Evolutionary conservation across 2,888 invertebrate genomes (phyloP), one percentile per base, ranked within the genome.

Genomic region (Leptopilina myrica): DNA sequence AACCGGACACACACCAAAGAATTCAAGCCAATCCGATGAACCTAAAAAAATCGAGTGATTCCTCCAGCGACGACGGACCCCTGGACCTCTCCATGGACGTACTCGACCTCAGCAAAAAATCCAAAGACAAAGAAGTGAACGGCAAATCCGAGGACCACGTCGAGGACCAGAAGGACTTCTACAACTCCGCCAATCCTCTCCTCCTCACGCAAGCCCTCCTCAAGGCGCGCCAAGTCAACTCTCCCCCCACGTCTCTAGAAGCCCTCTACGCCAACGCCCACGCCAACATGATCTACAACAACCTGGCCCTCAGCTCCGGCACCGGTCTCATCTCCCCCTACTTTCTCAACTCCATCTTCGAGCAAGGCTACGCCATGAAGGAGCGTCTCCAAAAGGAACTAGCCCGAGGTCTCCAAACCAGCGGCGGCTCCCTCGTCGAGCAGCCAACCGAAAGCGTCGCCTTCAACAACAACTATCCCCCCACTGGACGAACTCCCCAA

Each of bases 51-150:
- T 76, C 78, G 9, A 75, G 76, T 65, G 49, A 77, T 64, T 80
- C 79, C 33, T 78, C 78, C 1, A 84, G 83, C 46, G 90, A 91
- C 20, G 92, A 92, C 81, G 91, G 94, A 40, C 95, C 96, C 0
- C 93, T 96, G 78, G 96, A 97, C 91, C 93, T 96, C 43, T 95
- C 95, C 78, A 96, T 95, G 92, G 96, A 96, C 90, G 97, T 96
- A 5, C 93, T 97, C 67, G 97, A 97, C 92, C 93, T 97, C 82
- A 97, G 97, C 89, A 96, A 96, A 89, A 97, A 97, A 92, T 86
- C 90, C 8, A 86, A 86, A 62, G 83, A 85, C 11, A 86, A 76
- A 7, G 86, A 85, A 53, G 26, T 80, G 9, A 86, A 86, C n/a
- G 87, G 87, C 0, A 86, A 88, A 9, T 83, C 86, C 1, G 79